Conservation (phyloP, 2,797 vertebrate species). For the Gastrophryne carolinensis region DNA sequence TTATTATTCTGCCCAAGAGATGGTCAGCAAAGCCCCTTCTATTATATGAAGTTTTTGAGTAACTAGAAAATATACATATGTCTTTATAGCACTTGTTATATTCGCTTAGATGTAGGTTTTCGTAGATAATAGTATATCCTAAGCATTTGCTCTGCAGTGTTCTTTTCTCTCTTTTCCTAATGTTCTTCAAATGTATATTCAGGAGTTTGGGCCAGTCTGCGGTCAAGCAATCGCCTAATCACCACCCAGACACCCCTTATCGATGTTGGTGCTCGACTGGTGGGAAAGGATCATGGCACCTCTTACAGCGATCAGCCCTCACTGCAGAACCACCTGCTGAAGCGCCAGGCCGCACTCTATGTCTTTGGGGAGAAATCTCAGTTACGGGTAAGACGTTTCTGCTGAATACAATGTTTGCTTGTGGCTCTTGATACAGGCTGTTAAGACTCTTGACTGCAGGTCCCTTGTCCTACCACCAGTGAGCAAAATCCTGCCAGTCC, state of each 20-base stretch:
- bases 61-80: too few relatives aligned
- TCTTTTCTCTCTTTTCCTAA: slow-evolving; percentile 6
- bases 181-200: slow-evolving; percentile 59
- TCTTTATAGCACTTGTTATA: not conserved
- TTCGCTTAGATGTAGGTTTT: not conserved
- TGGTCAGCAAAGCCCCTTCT: too few relatives aligned
- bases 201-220: slow-evolving; percentile 97
- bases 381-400: slow-evolving; percentile 78
- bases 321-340: slow-evolving; percentile 87
- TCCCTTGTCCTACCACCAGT: too few relatives aligned
- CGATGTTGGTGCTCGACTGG: slow-evolving; percentile 84
- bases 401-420: not conserved
- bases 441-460: too few relatives aligned
- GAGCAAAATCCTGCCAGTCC: too few relatives aligned
- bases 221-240: slow-evolving; percentile 88
- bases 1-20: too few relatives aligned
- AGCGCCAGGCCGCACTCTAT: slow-evolving; percentile 90
- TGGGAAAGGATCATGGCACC: slow-evolving; percentile 84
- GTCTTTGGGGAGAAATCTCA: slow-evolving; percentile 98
- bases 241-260: slow-evolving; percentile 74
- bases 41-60: too few relatives aligned
- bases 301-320: slow-evolving; percentile 73
- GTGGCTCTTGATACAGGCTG: too few relatives aligned
- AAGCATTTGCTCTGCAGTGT: not conserved
- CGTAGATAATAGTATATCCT: not conserved